Percentiles rank a stretch among this genome's conserved stretches.
These are phyloP conservation scores for Alviniconcha marisindica DNA, from an alignment of 1,140 invertebrate genomes.

Conservation along the genomic window DNA sequence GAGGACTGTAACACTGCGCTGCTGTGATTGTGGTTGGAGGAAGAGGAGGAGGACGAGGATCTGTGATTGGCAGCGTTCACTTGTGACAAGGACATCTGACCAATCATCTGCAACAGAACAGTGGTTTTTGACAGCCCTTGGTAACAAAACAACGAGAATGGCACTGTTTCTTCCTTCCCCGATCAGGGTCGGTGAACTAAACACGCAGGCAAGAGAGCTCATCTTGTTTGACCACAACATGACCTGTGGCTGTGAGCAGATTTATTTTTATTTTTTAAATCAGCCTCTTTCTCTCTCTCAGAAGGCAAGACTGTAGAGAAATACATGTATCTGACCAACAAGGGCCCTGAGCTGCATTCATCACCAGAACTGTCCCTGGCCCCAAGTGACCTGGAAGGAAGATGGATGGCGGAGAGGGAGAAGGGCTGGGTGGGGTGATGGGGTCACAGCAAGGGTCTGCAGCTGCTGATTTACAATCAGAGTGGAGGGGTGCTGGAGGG, in stretches of 20 bases:
- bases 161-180: no score
- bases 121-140: no score
- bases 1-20: conserved; percentile 42
- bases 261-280: no score
- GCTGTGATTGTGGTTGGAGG: conserved; percentile 22
- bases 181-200: background rate
- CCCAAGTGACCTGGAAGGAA: no score
- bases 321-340: no score
- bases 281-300: no score
- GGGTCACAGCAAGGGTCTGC: no score
- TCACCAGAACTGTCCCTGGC: no score
- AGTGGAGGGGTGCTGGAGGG: background rate
- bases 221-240: background rate
- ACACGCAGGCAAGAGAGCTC: background rate
- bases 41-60: conserved; percentile 36
- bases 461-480: no score
- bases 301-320: no score
- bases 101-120: conserved; percentile 43
- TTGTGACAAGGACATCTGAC: conserved; percentile 47
- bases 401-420: background rate
- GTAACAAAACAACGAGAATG: background rate
- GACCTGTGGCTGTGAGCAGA: no score
- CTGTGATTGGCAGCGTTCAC: conserved; percentile 41
- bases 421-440: background rate
- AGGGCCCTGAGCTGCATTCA: no score